Evolutionary conservation across 2,888 invertebrate species (phyloP).

Genomic region (Endotricha flammealis): DNA sequence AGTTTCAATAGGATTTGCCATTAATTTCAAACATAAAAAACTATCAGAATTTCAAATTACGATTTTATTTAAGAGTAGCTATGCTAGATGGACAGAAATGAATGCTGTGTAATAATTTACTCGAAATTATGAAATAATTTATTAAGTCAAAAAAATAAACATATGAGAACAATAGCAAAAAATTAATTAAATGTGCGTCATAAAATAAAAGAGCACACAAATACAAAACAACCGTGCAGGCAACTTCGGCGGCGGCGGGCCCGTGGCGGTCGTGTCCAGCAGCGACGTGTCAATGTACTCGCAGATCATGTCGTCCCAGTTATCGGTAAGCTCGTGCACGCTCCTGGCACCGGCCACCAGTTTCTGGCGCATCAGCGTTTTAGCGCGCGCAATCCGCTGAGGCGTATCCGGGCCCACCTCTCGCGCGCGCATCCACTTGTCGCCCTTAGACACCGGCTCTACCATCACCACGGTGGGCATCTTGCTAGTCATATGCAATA

Average conservation of each 20-base stretch:
- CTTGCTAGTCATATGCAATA: slow-evolving; percentile 48
- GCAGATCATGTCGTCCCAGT: slow-evolving; percentile 63
- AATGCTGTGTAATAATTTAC: too few species aligned
- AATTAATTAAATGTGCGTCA: too few species aligned
- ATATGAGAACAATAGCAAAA: too few species aligned
- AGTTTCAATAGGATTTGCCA: too few species aligned
- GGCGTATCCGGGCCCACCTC: slow-evolving; percentile 41
- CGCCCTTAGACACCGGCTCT: slow-evolving; percentile 35
- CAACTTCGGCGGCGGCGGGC: neutral
- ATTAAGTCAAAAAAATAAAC: too few species aligned
- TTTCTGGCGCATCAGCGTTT: slow-evolving; percentile 55
- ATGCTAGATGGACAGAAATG: too few species aligned
- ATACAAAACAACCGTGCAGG: neutral
- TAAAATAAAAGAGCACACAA: too few species aligned
- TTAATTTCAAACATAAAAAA: too few species aligned
- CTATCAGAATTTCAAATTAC: too few species aligned
- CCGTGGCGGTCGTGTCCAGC: slow-evolving; percentile 18
- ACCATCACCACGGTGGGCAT: slow-evolving; percentile 56
- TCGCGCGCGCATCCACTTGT: slow-evolving; percentile 35
- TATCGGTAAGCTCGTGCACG: slow-evolving; percentile 55
- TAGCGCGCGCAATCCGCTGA: slow-evolving; percentile 39
- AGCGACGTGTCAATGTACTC: slow-evolving; percentile 57
- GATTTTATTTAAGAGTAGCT: too few species aligned
- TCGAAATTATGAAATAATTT: too few species aligned
- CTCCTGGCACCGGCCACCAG: slow-evolving; percentile 45